Evolutionary conservation across 2,113 vertebrate species (phyloP).

Genomic region (Rhabdomys dilectus): DNA sequence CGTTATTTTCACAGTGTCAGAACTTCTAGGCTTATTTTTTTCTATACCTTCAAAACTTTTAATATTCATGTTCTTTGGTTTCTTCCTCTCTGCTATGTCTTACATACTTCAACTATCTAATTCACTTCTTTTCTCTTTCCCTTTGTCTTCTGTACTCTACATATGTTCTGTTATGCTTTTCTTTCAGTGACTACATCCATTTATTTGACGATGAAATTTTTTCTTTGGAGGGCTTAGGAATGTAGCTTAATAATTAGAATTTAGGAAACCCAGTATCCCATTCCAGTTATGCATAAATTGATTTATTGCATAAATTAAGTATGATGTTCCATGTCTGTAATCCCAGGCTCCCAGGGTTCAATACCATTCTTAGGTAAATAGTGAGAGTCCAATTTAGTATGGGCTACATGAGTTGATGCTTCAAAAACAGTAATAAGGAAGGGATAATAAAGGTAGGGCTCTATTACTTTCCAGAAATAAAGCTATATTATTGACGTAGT

Average conservation of each 20-base stretch:
- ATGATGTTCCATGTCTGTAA: neutral
- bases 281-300: neutral
- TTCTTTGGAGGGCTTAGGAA: neutral
- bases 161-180: neutral
- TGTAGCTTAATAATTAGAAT: neutral
- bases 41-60: neutral
- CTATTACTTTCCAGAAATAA: neutral
- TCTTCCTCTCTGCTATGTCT: neutral
- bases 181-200: neutral
- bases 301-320: neutral
- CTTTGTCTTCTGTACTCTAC: neutral
- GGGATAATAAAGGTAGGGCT: neutral
- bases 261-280: neutral
- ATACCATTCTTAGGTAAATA: neutral
- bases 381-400: neutral
- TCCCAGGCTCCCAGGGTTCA: neutral
- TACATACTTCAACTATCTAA: neutral
- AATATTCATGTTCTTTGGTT: neutral
- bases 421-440: neutral
- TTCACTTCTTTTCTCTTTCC: constrained; percentile 32
- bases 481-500: neutral
- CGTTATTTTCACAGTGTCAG: neutral
- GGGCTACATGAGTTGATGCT: neutral
- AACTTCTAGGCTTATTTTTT: neutral
- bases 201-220: neutral